Base-by-base conservation (phyloP, 2,113 vertebrate species). In the Dendropsophus ebraccatus region DNA sequence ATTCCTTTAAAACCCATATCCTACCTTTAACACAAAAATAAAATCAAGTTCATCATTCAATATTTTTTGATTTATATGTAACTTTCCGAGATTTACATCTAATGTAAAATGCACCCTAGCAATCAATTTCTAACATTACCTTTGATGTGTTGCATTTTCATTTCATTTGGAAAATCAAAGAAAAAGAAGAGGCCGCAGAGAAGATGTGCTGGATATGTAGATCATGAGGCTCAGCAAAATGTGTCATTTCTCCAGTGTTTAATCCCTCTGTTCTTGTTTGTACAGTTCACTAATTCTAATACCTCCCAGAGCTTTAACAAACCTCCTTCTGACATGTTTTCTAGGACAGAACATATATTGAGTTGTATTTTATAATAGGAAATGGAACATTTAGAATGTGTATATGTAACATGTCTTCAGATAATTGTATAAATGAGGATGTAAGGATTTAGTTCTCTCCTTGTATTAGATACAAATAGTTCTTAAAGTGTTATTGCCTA, bases 161-260 rank as follows among this genome's bases (percentile, higher is more conserved):
- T 83, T 83, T 72, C 81, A 52, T 72, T 73, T 73, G 65, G 25
- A 83, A 83, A 83, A 83, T 72, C 65, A 83, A 83, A 83, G 81
- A 37, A 52, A 56, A 49, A 72, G 49, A 72, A 83, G 32, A 56
- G 62, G 80, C 80, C 81, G 8, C 28, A 37, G 62, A 83, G 47
- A 70, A 72, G 65, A 83, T 83, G 19, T 73, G 30, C 65, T 70
- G 81, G 65, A 72, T 70, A 83, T 73, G 19, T 54, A 83, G 81
- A 73, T 54, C 49, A 70, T 72, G 47, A 56, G 60, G 67, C 49
- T 69, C 32, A 50, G 70, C 62, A 54, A 73, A 83, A 83, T 73
- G 67, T 83, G 81, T 83, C 30, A 83, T 83, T 70, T 72, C 81
- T 83, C 65, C 49, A 28, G 30, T 72, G 62, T 52, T 72, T 83